Evolutionary conservation across 2,888 invertebrate genomes (phyloP), one percentile per base, ranked within the genome.

Genomic region (Apotomis capreana): DNA sequence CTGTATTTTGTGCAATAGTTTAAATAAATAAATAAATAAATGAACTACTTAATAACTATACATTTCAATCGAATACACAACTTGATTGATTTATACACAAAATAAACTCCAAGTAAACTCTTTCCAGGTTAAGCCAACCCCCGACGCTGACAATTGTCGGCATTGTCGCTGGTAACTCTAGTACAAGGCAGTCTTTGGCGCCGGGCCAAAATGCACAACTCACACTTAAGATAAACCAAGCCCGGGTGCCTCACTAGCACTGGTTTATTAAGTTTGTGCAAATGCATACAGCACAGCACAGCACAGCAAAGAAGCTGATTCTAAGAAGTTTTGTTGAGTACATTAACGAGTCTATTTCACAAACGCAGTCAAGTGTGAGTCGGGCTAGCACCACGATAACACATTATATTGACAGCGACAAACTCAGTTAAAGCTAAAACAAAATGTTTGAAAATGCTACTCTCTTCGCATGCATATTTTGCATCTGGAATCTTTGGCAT

Each of bases 121-220:
- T 15, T 55, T 26, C 44, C 8, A 12, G 54, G 12, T 64, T 64
- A 55, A 55, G 55, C 26, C 2, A 64, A 64, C 44, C 55, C 63
- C 15, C 4, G 8, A 37, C 40, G 15, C 44, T 40, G 44, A 55
- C 64, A 55, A 64, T 64, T 54, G 49, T n/a, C n/a, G n/a, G n/a
- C n/a, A n/a, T n/a, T n/a, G n/a, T n/a, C n/a, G n/a, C n/a, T n/a
- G 55, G 37, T n/a, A 64, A 64, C 54, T 64, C 37, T 15, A 54
- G 54, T 64, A 64, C 64, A 64, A 64, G 55, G 54, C 13, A n/a
- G 63, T 6, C 44, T 46, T 26, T 64, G 64, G 64, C 55, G 55
- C 26, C 0, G 55, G 44, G 40, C 64, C 64, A 64, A 55, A 55
- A 55, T 40, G 40, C 12, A 64, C 59, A 59, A 13, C 44, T 15